These are phyloP conservation scores for Kryphioiulus occultus DNA, from an alignment of 2,888 invertebrate species.

Conservation along the genomic window DNA sequence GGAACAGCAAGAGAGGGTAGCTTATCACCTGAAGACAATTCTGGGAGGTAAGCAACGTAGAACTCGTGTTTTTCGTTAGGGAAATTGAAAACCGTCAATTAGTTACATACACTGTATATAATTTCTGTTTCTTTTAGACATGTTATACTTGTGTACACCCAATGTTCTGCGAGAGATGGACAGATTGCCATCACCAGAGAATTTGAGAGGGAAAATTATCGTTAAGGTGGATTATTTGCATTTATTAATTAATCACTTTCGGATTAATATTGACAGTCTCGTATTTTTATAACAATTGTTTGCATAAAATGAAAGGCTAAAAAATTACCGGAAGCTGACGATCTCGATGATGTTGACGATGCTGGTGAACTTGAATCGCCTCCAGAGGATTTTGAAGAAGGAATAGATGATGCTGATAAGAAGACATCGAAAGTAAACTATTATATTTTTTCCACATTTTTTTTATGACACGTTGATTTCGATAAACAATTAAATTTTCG, in stretches of 20 bases:
- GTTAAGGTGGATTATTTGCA: conserved; percentile 62
- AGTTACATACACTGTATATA: neutral
- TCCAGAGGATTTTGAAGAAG: conserved; percentile 57
- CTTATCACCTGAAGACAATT: conserved; percentile 62
- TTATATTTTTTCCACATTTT: neutral
- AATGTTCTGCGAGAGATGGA: conserved; percentile 62
- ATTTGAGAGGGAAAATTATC: conserved; percentile 64
- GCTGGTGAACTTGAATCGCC: conserved; percentile 55
- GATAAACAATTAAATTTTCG: too few relatives aligned
- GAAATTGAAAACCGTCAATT: neutral
- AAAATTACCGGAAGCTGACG: conserved; percentile 49
- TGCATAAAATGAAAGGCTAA: conserved; percentile 46
- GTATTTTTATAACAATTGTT: neutral
- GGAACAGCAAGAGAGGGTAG: conserved; percentile 63
- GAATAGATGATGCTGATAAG: conserved; percentile 30
- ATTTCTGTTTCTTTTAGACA: conserved; percentile 58
- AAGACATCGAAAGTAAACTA: neutral
- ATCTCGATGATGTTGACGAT: conserved; percentile 53
- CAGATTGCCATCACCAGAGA: conserved; percentile 65
- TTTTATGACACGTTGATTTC: too few relatives aligned
- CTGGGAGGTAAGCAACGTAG: conserved; percentile 61
- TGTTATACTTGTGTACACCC: conserved; percentile 60
- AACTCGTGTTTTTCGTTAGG: neutral
- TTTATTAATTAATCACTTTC: neutral
- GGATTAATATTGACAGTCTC: neutral